Base-by-base conservation (phyloP, 1,140 invertebrate genomes). In the Lordiphosa clarofinis region DNA sequence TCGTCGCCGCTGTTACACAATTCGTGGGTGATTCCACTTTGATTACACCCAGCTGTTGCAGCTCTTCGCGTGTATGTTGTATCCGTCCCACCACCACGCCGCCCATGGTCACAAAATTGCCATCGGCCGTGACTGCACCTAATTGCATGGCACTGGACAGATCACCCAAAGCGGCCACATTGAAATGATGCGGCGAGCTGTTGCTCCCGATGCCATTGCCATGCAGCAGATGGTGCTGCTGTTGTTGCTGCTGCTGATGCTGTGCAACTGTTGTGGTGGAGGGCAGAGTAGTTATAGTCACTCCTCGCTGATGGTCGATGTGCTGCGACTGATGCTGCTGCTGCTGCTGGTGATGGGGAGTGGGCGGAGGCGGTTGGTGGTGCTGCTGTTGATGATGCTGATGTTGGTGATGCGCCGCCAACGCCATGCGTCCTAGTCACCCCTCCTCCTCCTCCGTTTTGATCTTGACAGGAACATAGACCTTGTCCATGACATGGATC, bases 401-500 rank as follows among this genome's bases (percentile, higher is more conserved):
- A 19, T 72, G 69, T 11, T 73, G 70, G 46, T 65, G 70, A 63
- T 72, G 68, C 11, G 57, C 59, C 61, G 79, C 75, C 74, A 87
- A 78, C 78, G 87, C 79, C 87, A 88, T 88, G 44, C 82, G 82
- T 84, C 84, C 87, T 87, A 88, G 87, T 88, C 87, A 88, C 71
- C 87, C 87, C 44, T 88, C 87, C 60, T 88, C 87, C 60, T 88
- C 87, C 72, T 88, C 87, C 56, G 86, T 88, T 76, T 88, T 88
- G 62, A 88, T 88, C 72, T 88, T 88, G 36, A 87, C 79, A 71
- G 87, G 87, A 62, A 88, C 81, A 53, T 88, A 88, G 54, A 89
- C 87, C 68, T 89, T 89, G 62, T 89, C 88, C 73, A 89, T 89
- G 39, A 89, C 86, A 61, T 89, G 88, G 35, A 89, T 89, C 73